Evolutionary conservation across 1,140 invertebrate species (phyloP), one percentile per base, ranked within the genome.

Genomic region (Cotesia typhae): DNA sequence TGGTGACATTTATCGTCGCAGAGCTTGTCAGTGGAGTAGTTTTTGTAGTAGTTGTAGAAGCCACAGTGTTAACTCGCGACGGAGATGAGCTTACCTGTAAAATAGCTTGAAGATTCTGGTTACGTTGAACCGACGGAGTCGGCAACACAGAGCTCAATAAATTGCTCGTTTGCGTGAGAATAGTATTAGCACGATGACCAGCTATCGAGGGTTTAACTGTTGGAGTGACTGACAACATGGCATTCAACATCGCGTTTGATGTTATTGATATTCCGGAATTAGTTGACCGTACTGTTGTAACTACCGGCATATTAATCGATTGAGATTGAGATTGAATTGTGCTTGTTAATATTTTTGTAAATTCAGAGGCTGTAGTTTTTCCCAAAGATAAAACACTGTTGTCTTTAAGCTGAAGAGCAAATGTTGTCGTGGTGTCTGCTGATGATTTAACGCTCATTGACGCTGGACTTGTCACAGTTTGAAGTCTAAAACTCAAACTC

Each of bases 231-330:
- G 84, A 83, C 1, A 87, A 67, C 85, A 87, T 87, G 0, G 86
- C 85, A 74, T 86, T 87, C 7, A 87, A 64, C 83, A 87, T 87
- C 0, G 84, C 84, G 28, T 87, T 87, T 0, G 85, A 87, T 0
- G 85, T 85, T 6, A 87, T 85, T 0, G 86, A 85, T 51, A 87
- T 82, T 0, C 80, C 79, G 0, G 77, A 75, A 70, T 77, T 82
- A 0, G 74, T 61, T 28, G 67, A 52, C 12, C 67, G 65, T 52
- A 75, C 72, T 17, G 74, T 38, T 17, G 80, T 74, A 35, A 76
- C 75, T 4, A 74, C 38, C 64, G 74, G 77, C n/a, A 76, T 52
- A 60, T 67, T 74, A 3, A 69, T 78, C 12, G 81, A 12, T 36
- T 81, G 81, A 6, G 81, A 12, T 36, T 81, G 81, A 6, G 71